Conservation (phyloP, 2,888 invertebrate genomes). For the Mongoloraphidia duomilia region DNA sequence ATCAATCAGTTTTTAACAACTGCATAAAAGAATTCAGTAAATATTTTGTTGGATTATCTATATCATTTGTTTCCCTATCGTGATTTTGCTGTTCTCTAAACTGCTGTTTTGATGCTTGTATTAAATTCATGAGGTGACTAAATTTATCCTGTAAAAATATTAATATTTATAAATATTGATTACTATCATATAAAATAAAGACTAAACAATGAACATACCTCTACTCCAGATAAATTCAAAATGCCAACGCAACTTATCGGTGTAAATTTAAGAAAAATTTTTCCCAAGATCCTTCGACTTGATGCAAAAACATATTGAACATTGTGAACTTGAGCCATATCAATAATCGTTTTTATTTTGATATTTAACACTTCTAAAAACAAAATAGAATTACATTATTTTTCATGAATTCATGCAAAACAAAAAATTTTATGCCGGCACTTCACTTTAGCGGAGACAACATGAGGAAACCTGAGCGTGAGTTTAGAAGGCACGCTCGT, state of each 20-base stretch:
- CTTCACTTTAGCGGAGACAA: too few species aligned
- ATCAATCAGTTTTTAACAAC: too few species aligned
- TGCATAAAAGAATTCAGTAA: too few species aligned
- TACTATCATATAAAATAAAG: not conserved
- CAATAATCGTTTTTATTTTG: constrained; percentile 34
- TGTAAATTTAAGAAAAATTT: constrained; percentile 38
- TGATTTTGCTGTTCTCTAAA: too few species aligned
- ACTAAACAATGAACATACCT: constrained; percentile 24
- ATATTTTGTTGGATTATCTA: too few species aligned
- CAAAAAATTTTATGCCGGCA: too few species aligned
- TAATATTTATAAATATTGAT: not conserved
- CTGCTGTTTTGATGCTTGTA: too few species aligned
- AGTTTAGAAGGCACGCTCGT: too few species aligned
- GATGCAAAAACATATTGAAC: constrained; percentile 45
- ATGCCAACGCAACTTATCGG: constrained; percentile 47
- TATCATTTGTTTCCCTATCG: too few species aligned
- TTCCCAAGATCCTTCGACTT: constrained; percentile 38
- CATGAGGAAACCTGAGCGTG: too few species aligned
- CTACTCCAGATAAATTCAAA: constrained; percentile 45
- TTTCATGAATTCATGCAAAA: too few species aligned
- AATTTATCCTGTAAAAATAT: constrained; percentile 1
- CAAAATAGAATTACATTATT: constrained; percentile 1
- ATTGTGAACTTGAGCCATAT: constrained; percentile 31
- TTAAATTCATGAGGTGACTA: too few species aligned
- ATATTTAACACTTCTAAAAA: constrained; percentile 41